Evolutionary conservation across 2,113 vertebrate genomes (phyloP).

Genomic region (Cardinalis cardinalis): DNA sequence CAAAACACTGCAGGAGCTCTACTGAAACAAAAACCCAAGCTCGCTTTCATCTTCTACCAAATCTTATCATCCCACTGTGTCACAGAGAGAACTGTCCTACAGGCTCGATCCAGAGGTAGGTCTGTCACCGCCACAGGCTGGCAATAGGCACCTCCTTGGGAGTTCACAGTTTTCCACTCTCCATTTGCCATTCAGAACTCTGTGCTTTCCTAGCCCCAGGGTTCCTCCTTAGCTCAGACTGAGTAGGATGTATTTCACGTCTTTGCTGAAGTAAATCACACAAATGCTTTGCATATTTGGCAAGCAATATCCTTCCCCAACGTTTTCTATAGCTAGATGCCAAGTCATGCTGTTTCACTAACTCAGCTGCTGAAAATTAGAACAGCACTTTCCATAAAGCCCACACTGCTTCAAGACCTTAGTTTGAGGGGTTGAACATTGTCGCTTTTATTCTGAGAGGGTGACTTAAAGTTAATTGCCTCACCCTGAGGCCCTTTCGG

Average conservation of each 20-base stretch:
- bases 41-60: background rate
- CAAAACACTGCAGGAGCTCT: background rate
- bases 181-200: background rate
- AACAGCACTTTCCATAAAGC: background rate
- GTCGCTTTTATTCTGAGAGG: background rate
- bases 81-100: background rate
- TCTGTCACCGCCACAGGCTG: background rate
- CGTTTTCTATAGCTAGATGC: background rate
- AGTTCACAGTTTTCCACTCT: background rate
- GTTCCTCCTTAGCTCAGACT: background rate
- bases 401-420: background rate
- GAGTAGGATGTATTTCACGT: constrained; percentile 4
- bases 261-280: constrained; percentile 34
- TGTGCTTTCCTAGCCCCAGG: background rate
- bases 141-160: background rate
- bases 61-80: background rate
- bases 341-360: constrained; percentile 40
- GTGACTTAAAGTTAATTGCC: background rate
- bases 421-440: background rate
- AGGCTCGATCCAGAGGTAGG: background rate
- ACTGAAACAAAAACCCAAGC: background rate
- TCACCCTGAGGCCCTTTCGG: background rate
- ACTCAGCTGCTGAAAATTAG: background rate
- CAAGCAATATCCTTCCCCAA: background rate
- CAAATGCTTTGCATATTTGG: constrained; percentile 29